Evolutionary conservation across 2,888 invertebrate species (phyloP).

Genomic region (Mythimna ferrago): DNA sequence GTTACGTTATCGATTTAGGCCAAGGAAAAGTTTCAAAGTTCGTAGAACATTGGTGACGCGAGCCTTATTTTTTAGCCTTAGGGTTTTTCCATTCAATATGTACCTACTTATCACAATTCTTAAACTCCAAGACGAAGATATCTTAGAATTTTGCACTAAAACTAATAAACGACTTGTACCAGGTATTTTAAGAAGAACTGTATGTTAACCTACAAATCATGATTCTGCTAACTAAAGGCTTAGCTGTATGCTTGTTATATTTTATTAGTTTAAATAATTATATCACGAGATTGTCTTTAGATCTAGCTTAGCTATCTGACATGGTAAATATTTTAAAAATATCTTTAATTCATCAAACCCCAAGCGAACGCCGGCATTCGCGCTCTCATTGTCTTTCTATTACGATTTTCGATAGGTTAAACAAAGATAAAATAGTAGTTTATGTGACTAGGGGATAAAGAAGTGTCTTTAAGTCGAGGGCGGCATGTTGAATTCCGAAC

Average conservation of each 20-base stretch:
- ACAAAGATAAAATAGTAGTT: not conserved
- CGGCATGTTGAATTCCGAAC: too few species aligned
- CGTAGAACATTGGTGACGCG: slow-evolving; percentile 24
- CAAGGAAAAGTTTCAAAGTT: slow-evolving; percentile 30
- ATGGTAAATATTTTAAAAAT: not conserved
- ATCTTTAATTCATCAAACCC: not conserved
- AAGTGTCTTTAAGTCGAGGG: too few species aligned
- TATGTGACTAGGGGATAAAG: too few species aligned
- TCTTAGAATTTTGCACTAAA: slow-evolving; percentile 31
- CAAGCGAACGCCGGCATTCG: too few species aligned
- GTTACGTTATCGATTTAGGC: slow-evolving; percentile 34
- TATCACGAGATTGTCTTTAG: not conserved
- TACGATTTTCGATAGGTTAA: too few species aligned
- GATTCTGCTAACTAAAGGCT: not conserved
- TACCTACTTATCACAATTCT: slow-evolving; percentile 10
- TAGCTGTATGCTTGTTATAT: not conserved
- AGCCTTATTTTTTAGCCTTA: slow-evolving; percentile 12
- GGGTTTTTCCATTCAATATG: slow-evolving; percentile 13
- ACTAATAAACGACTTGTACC: not conserved
- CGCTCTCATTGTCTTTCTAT: too few species aligned
- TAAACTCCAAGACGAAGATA: not conserved
- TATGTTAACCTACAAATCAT: not conserved
- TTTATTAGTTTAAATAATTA: not conserved
- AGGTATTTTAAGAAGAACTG: slow-evolving; percentile 9
- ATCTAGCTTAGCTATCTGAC: slow-evolving; percentile 14